Conservation (phyloP, 1,140 invertebrate genomes). For the Micrasema minimum region DNA sequence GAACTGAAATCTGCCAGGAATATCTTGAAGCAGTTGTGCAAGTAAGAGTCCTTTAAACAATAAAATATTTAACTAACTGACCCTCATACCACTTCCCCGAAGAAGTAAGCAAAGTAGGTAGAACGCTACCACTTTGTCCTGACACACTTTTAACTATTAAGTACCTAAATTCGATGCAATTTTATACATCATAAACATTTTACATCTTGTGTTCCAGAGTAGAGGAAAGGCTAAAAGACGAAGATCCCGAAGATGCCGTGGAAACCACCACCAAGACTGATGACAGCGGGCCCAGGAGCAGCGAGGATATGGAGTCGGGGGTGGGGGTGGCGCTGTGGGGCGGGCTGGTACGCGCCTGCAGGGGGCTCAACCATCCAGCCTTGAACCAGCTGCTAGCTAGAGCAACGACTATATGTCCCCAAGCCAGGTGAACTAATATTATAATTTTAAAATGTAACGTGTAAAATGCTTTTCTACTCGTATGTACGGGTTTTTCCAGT, state of each 20-base stretch:
- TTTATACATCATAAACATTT: too few relatives aligned
- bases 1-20: conserved; percentile 75
- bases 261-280: conserved; percentile 7
- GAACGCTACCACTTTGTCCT: too few relatives aligned
- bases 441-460: too few relatives aligned
- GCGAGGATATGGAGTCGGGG: conserved; percentile 56
- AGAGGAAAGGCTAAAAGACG: conserved; percentile 34
- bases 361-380: conserved; percentile 59
- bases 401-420: conserved; percentile 55
- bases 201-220: conserved; percentile 17
- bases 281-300: not conserved
- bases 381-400: conserved; percentile 58
- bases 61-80: too few relatives aligned
- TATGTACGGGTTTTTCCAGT: too few relatives aligned
- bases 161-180: too few relatives aligned
- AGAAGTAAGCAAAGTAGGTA: too few relatives aligned
- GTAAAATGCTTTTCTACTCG: too few relatives aligned
- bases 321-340: conserved; percentile 63
- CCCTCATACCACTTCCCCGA: too few relatives aligned
- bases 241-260: conserved; percentile 10
- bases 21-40: conserved; percentile 75
- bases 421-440: conserved; percentile 48
- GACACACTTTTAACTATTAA: too few relatives aligned
- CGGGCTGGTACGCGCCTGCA: conserved; percentile 58
- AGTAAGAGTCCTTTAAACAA: conserved; percentile 54